Conservation (phyloP, 1,140 invertebrate genomes). For the Cryptotermes secundus region DNA sequence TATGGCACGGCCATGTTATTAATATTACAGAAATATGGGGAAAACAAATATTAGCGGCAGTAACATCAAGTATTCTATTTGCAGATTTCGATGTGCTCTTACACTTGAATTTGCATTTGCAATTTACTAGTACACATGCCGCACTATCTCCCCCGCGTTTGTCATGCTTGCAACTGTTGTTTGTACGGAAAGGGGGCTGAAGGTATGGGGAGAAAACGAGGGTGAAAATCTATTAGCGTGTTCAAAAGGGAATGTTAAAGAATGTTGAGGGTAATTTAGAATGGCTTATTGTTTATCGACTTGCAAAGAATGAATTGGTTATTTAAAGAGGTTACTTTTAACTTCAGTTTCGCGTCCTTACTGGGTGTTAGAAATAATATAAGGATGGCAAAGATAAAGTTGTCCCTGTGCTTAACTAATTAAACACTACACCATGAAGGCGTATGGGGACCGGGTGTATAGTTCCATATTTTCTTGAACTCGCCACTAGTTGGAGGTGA, state of each 20-base stretch:
- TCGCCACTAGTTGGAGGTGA: too few relatives aligned
- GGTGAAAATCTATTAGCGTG: slow-evolving; percentile 19
- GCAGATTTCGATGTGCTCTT: not conserved
- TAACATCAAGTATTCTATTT: not conserved
- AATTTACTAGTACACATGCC: slow-evolving; percentile 12
- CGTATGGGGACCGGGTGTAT: too few relatives aligned
- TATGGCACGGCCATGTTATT: too few relatives aligned
- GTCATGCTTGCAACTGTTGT: slow-evolving; percentile 26
- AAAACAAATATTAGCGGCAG: not conserved
- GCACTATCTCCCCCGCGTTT: slow-evolving; percentile 15
- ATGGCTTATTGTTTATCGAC: not conserved
- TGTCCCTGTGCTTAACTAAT: too few relatives aligned
- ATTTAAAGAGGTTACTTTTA: not conserved
- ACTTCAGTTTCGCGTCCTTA: too few relatives aligned
- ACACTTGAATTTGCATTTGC: slow-evolving; percentile 10
- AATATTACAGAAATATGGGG: too few relatives aligned
- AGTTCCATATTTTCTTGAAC: too few relatives aligned
- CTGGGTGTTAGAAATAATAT: too few relatives aligned
- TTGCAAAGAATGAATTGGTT: not conserved
- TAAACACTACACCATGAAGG: too few relatives aligned
- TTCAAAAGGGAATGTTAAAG: slow-evolving; percentile 8
- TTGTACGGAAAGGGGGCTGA: slow-evolving; percentile 20
- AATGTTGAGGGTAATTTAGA: slow-evolving; percentile 6
- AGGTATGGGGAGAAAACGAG: slow-evolving; percentile 10
- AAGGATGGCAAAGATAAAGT: too few relatives aligned